These are phyloP conservation scores for Drosophila nr. perissopoda DNA, from an alignment of 2,888 invertebrate species.

Conservation along the genomic window DNA sequence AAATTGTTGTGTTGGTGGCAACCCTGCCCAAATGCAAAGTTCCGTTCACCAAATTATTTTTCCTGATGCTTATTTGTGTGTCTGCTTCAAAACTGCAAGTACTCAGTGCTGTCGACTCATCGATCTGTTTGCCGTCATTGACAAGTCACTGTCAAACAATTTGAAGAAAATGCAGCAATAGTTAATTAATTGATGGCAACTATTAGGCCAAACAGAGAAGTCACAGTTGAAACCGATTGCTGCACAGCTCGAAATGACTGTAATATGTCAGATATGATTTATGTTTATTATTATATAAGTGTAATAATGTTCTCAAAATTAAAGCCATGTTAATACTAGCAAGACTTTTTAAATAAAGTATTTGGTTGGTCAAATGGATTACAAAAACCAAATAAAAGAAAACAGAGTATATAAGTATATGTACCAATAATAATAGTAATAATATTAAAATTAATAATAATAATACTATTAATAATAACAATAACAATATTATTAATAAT, in stretches of 20 bases:
- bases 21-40: background rate
- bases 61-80: background rate
- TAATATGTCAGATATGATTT: background rate
- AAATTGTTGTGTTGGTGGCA: background rate
- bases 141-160: background rate
- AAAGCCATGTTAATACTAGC: background rate
- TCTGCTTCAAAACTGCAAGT: background rate
- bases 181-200: background rate
- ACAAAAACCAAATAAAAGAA: background rate
- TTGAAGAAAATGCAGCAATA: conserved; percentile 1
- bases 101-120: background rate
- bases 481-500: background rate
- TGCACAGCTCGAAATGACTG: background rate
- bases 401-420: background rate
- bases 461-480: background rate
- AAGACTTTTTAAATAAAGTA: background rate
- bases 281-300: background rate
- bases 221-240: background rate
- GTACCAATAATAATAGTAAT: background rate
- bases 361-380: background rate
- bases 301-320: background rate
- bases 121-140: background rate
- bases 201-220: background rate
- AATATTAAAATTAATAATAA: conserved; percentile 2
- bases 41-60: background rate